Base-by-base conservation (phyloP, 1,140 invertebrate genomes). In the Philotrypesis tridentata region DNA sequence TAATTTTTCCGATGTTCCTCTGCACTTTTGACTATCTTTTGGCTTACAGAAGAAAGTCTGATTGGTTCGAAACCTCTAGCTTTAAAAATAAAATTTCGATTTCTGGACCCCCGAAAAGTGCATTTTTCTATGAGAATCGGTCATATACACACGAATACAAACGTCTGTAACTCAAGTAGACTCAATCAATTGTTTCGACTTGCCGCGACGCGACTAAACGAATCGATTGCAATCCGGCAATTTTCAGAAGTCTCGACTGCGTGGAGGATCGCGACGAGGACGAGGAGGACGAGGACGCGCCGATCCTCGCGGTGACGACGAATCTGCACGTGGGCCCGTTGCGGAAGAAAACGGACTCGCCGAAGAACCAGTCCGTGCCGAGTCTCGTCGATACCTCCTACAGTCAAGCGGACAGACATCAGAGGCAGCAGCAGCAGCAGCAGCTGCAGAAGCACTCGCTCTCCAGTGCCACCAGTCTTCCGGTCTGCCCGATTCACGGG, bases 291-390 rank as follows among this genome's bases (percentile, higher is more conserved):
- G 67, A 4, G 0, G 83, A 80, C 27, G 48, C 72, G 21, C 25
- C 76, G 0, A 17, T 37, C 3, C 81, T 81, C 5, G 63, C 89
- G 0, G 85, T 92, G 6, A 90, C 90, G 9, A 89, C 89, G 0
- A 90, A 90, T 78, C 85, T 91, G 2, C 89, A 91, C 77, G 87
- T 91, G 0, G 90, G 90, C 3, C 90, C 89, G 1, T 77, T 91
- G 27, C 40, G 88, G 21, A 89, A 86, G 23, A 86, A 84, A 25
- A 82, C 85, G 27, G 90, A 91, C 23, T 84, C 85, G 0, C 3
- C 55, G 6, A 79, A 79, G 33, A 83, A 82, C 70, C 27, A 85
- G 84, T 85, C 86, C 76, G 48, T 72, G 17, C 78, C 78, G 9
- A 83, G 73, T 60, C 31, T 83, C 3, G 27, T 14, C 2, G 23